Base-by-base conservation (phyloP, 2,888 invertebrate species). In the Gari tellinella region DNA sequence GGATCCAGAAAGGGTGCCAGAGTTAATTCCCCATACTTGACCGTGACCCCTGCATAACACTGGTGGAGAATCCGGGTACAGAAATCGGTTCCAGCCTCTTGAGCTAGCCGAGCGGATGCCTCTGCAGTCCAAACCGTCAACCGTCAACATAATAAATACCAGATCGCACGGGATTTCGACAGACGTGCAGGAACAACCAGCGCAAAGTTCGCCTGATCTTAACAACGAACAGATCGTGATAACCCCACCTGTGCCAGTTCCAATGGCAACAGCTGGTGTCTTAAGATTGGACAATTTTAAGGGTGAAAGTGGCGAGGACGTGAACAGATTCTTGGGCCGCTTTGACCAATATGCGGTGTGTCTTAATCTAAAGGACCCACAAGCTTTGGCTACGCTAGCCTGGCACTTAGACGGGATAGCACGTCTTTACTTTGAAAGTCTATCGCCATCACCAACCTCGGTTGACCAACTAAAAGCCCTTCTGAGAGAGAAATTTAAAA, bases 221-320 rank as follows among this genome's bases (percentile, higher is more conserved):
- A n/a, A n/a, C n/a, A n/a, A n/a, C n/a, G n/a, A n/a, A n/a, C n/a
- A n/a, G n/a, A n/a, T n/a, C n/a, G n/a, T n/a, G n/a, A n/a, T n/a
- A n/a, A 21, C 45, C 10, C 7, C 45, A n/a, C 12, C 10, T n/a
- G 12, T n/a, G 17, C 14, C 12, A 7, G 45, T 45, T 23, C 14
- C 21, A 14, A 15, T 12, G 19, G 19, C 3, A 19, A 48, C 40
- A 57, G 21, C 46, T 15, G 21, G 46, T 17, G 2, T 19, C 2
- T 52, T 66, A 10, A 58, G 31, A 37, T 23, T 58, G 15, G 58
- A 58, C 8, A 3, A 19, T 1, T 66, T 66, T 41, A 17, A 19
- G 17, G 66, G 66, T 1, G 53, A 60, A n/a, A 38, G 51, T 23
- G n/a, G n/a, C n/a, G n/a, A n/a, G n/a, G 52, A 66, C 19, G 45